These are phyloP conservation scores for Trialeurodes vaporariorum DNA, from an alignment of 1,140 invertebrate species.

Conservation along the genomic window DNA sequence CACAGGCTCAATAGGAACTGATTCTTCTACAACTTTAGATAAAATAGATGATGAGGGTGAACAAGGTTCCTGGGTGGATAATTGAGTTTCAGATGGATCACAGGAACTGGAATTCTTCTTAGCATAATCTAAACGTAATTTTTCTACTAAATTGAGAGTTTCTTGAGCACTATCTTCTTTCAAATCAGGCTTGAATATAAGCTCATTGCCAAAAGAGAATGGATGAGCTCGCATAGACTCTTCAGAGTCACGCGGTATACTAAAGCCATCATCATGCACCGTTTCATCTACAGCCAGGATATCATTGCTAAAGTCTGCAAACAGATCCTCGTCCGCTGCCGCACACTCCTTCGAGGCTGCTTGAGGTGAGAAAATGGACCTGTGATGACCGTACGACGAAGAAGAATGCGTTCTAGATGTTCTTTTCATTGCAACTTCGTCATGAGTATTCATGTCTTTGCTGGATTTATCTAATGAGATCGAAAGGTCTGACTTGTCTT, in stretches of 20 bases:
- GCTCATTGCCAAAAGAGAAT: conserved; percentile 48
- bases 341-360: conserved; percentile 46
- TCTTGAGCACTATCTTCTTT: conserved; percentile 62
- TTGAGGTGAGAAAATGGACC: conserved; percentile 58
- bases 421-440: conserved; percentile 3
- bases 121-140: conserved; percentile 52
- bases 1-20: neutral
- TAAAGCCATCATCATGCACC: conserved; percentile 47
- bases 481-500: neutral
- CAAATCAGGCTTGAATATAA: conserved; percentile 59
- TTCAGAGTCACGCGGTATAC: conserved; percentile 45
- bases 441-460: neutral
- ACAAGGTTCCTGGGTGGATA: neutral
- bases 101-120: conserved; percentile 39
- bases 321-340: conserved; percentile 22
- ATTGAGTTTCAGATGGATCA: neutral
- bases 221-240: conserved; percentile 41
- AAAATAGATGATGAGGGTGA: neutral
- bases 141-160: conserved; percentile 64
- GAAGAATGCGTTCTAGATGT: conserved; percentile 17
- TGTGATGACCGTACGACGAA: conserved; percentile 19
- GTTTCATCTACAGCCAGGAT: conserved; percentile 46
- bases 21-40: neutral
- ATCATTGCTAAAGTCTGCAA: conserved; percentile 50
- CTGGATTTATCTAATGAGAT: neutral